phyloP scores from a whole-genome alignment of 1,140 invertebrate genomes.

The Dendroctonus ponderosae region DNA sequence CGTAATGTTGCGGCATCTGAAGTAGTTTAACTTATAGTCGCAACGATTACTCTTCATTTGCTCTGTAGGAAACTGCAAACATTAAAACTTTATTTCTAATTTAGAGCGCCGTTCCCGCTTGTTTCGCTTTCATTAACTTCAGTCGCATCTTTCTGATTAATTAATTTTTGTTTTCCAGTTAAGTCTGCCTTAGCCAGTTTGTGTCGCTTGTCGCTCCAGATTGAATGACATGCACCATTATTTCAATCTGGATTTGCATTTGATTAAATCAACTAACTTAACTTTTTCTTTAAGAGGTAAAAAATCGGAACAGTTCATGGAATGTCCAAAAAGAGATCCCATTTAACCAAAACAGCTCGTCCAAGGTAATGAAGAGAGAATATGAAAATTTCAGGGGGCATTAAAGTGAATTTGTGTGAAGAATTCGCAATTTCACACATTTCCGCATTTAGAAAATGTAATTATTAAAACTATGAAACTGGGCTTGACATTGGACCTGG shows the following conservation, averaged over 20 bases:
- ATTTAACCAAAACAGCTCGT: neutral
- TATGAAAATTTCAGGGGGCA: conserved; percentile 8
- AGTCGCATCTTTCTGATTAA: conserved; percentile 20
- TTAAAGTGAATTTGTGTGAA: conserved; percentile 9
- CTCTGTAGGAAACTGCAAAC: conserved; percentile 15
- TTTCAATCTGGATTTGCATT: neutral
- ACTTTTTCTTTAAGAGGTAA: neutral
- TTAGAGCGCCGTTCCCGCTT: conserved; percentile 11
- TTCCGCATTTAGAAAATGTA: conserved; percentile 16
- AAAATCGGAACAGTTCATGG: no score
- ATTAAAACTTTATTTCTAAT: conserved; percentile 31
- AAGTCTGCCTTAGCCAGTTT: conserved; percentile 16
- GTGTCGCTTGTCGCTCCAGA: neutral
- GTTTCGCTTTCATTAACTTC: conserved; percentile 20
- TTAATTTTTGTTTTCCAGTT: conserved; percentile 28
- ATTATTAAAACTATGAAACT: conserved; percentile 19
- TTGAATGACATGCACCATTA: neutral
- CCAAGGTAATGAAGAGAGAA: neutral
- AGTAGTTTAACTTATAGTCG: conserved; percentile 6
- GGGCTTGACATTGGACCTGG: neutral
- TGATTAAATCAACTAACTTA: neutral
- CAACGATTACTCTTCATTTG: conserved; percentile 30
- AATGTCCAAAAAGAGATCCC: neutral
- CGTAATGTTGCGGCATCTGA: neutral
- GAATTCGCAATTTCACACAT: conserved; percentile 17